Evolutionary conservation across 1,140 invertebrate genomes (phyloP).

Genomic region (Drosophila sturtevanti): DNA sequence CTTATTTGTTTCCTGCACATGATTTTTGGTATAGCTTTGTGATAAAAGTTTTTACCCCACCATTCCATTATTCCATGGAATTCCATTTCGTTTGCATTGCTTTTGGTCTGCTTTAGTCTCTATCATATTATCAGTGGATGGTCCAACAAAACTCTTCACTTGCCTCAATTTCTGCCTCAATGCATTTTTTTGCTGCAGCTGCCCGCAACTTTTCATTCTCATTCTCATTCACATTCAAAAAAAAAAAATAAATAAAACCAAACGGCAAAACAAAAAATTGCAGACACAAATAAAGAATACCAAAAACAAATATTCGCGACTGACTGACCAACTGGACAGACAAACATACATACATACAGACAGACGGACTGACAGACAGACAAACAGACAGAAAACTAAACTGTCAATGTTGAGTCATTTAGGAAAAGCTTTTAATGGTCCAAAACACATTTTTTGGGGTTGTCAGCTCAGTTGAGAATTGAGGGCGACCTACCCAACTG

Average conservation of each 20-base stretch:
- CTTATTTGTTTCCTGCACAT: not conserved
- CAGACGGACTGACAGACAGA: not conserved
- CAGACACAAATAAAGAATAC: slow-evolving; percentile 13
- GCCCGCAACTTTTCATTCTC: slow-evolving; percentile 20
- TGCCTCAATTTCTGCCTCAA: slow-evolving; percentile 17
- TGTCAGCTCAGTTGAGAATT: slow-evolving; percentile 34
- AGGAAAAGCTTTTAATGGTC: slow-evolving; percentile 70
- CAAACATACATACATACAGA: not conserved
- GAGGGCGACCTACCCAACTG: slow-evolving; percentile 17
- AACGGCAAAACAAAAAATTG: not conserved
- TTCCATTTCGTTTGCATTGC: not conserved
- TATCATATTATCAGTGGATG: not conserved
- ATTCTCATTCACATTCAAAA: slow-evolving; percentile 18
- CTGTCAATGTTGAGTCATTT: slow-evolving; percentile 57
- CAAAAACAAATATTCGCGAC: slow-evolving; percentile 42
- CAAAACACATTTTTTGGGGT: slow-evolving; percentile 41
- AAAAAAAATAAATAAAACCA: slow-evolving; percentile 17
- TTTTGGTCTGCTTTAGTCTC: not conserved
- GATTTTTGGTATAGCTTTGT: not conserved
- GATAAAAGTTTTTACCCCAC: not conserved
- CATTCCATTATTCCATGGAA: not conserved
- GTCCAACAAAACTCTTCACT: not conserved
- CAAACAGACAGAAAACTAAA: slow-evolving; percentile 36
- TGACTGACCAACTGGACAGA: not conserved
- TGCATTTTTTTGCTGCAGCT: slow-evolving; percentile 21